Evolutionary conservation across 2,797 vertebrate species (phyloP), one percentile per base, ranked within the genome.

Genomic region (Helicolenus hilgendorfi): DNA sequence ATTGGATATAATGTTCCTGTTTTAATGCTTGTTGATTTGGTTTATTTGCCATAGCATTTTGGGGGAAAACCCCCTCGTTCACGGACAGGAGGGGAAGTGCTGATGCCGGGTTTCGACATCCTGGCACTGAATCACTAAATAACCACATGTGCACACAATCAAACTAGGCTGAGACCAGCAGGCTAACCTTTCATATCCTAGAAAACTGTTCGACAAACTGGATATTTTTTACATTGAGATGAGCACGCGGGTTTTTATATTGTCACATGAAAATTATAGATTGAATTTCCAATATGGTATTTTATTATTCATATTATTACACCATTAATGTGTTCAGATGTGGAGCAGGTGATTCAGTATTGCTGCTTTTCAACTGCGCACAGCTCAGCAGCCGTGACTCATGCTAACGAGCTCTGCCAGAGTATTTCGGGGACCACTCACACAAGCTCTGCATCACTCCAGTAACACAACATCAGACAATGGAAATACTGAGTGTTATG

Each of bases 101-200:
- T 94, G 92, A 95, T 91, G 84, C 33, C 60, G 83, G 81, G 45
- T 70, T 94, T 92, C 85, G 58, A 90, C 83, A 93, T 96, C 88
- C 91, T 95, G 83, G 69, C 53, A 53, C 89, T 88, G 91, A 96
- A 93, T 95, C 92, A 95, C 82, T 82, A 88, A 94, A 93, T 85
- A 87, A 88, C 69, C 81, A 91, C 94, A 96, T 31, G 41, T 95
- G 94, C 64, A 85, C 79, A 86, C 80, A 87, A 95, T 95, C 87
- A 92, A 81, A 85, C 63, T 26, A 85, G 58, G 65, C 36, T 13
- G 41, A 77, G 69, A 83, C 53, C 77, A 71, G 53, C 79, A 65
- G 53, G 71, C 64, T 80, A 78, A 92, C 71, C 60, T 71, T 83
- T 86, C 35, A 45, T 24, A 83, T 74, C 64, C 72, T 70, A 63